Evolutionary conservation across 2,888 invertebrate species (phyloP).

Genomic region (Lumbricus terrestris): DNA sequence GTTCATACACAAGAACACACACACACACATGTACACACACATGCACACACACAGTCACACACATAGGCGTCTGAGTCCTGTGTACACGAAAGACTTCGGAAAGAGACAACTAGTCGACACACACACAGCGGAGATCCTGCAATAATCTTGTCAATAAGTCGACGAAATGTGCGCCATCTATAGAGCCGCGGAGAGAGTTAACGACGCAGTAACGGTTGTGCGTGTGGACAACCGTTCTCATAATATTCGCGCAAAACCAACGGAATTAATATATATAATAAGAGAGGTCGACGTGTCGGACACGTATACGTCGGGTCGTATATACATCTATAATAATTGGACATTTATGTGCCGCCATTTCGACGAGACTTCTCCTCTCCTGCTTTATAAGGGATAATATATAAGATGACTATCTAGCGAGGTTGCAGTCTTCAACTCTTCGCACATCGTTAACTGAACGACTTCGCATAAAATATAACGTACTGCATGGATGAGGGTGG

Average conservation of each 20-base stretch:
- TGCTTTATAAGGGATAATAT: no score
- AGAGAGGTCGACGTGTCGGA: background rate
- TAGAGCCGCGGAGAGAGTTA: background rate
- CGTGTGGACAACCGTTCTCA: background rate
- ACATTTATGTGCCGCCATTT: background rate
- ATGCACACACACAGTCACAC: no score
- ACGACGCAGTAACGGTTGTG: background rate
- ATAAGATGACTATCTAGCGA: background rate
- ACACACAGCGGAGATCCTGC: background rate
- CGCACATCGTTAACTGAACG: background rate
- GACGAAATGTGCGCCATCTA: background rate
- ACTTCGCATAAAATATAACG: background rate
- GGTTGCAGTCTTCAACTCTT: background rate
- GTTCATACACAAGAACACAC: no score
- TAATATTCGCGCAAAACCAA: background rate
- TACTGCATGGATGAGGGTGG: no score
- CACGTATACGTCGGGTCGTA: background rate
- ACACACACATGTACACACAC: no score
- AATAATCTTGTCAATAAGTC: background rate
- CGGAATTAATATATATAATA: background rate
- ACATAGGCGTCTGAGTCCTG: background rate
- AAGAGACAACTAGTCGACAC: background rate
- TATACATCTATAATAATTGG: constrained; percentile 3
- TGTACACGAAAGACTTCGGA: no score
- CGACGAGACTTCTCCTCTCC: background rate